Percentiles rank a stretch among this genome's conserved stretches.
Conservation (phyloP, 2,888 invertebrate species). For the Girardia tigrina region DNA sequence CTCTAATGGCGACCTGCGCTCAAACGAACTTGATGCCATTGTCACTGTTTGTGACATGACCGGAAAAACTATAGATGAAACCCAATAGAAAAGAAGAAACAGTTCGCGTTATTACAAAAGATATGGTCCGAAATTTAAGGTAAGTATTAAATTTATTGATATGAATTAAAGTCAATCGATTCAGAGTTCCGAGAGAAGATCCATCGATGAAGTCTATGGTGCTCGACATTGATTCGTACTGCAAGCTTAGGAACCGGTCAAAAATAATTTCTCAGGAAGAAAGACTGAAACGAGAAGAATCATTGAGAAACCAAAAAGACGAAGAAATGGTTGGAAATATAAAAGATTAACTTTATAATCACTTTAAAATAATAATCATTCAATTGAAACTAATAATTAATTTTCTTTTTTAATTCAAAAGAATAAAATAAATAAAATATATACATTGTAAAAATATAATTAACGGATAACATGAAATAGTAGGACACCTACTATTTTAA, state of each 20-base stretch:
- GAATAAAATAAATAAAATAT: too few relatives aligned
- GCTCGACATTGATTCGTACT: conserved; percentile 37
- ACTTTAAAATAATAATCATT: too few relatives aligned
- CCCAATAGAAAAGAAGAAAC: conserved; percentile 43
- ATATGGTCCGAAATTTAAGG: conserved; percentile 49
- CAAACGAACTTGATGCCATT: background rate
- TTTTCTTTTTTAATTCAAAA: too few relatives aligned
- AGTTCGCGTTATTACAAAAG: conserved; percentile 49
- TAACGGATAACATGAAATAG: too few relatives aligned
- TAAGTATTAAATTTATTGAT: conserved; percentile 40
- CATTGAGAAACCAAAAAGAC: background rate
- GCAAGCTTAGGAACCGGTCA: background rate
- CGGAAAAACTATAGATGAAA: too few relatives aligned
- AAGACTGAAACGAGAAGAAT: background rate
- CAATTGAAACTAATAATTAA: too few relatives aligned
- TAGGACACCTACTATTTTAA: too few relatives aligned
- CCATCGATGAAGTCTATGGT: conserved; percentile 46
- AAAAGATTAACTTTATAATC: background rate
- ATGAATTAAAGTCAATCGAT: too few relatives aligned
- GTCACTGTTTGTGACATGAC: too few relatives aligned
- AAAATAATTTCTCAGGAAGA: background rate
- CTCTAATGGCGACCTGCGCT: background rate
- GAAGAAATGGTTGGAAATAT: conserved; percentile 16
- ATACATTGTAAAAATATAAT: too few relatives aligned
- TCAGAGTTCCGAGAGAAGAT: conserved; percentile 47